These are phyloP conservation scores for Ochotona princeps DNA, from an alignment of 2,113 vertebrate species.

Conservation along the genomic window DNA sequence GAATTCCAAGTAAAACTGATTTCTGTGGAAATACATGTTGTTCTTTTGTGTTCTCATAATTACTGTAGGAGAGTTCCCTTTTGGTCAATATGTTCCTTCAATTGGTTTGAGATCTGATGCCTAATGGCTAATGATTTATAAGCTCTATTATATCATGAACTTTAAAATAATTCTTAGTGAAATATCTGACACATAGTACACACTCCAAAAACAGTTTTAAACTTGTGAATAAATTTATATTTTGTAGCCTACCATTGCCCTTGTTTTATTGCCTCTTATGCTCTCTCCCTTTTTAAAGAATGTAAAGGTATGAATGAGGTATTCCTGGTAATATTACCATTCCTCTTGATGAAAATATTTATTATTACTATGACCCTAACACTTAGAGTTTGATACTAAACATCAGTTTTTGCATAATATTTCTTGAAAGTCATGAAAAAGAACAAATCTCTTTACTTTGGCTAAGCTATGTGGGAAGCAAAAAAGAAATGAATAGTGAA, in stretches of 20 bases:
- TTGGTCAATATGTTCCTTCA: background rate
- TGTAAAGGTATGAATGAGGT: background rate
- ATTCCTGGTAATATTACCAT: background rate
- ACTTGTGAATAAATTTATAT: background rate
- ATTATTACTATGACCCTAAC: background rate
- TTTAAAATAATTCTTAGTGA: background rate
- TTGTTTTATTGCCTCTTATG: background rate
- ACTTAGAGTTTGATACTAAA: conserved; percentile 11
- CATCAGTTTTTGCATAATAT: background rate
- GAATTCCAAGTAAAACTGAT: background rate
- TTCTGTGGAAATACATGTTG: background rate
- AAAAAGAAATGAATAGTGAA: background rate
- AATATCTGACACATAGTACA: background rate
- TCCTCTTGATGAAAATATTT: background rate
- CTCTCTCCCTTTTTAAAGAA: background rate
- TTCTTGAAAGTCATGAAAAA: conserved; percentile 24
- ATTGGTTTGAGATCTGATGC: background rate
- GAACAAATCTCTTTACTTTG: conserved; percentile 12
- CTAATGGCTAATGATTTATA: background rate
- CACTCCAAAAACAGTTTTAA: background rate
- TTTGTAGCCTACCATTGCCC: background rate
- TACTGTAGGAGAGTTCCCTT: background rate
- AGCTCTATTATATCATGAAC: background rate
- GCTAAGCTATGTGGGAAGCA: background rate
- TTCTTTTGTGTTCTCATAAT: background rate